These are phyloP conservation scores for Rhimphoctona megacephalus DNA, from an alignment of 2,888 invertebrate species.

Conservation along the genomic window DNA sequence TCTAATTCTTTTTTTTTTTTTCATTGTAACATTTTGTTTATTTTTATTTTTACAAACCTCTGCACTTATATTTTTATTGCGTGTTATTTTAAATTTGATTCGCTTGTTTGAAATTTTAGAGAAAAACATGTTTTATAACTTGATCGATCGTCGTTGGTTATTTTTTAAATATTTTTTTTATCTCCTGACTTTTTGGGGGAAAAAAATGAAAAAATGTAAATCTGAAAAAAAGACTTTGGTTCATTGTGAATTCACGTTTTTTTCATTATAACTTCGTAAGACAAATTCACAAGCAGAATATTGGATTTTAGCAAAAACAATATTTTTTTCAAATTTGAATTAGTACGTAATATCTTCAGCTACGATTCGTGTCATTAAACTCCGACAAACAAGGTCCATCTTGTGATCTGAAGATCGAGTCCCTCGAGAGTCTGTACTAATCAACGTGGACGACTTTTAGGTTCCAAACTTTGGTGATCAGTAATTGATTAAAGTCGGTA, in stretches of 20 bases:
- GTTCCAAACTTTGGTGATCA: not conserved
- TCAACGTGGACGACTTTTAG: not conserved
- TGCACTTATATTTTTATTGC: too few species aligned
- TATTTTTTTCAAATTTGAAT: not conserved
- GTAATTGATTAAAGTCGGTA: not conserved
- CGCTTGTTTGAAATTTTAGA: too few species aligned
- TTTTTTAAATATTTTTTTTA: too few species aligned
- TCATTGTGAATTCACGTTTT: not conserved
- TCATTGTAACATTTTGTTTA: too few species aligned
- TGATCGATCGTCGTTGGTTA: too few species aligned
- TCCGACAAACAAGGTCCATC: not conserved
- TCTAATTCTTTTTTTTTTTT: too few species aligned
- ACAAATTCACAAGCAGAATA: not conserved
- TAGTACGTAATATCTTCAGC: not conserved
- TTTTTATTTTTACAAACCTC: too few species aligned
- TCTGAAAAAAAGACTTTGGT: too few species aligned
- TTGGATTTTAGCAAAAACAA: not conserved
- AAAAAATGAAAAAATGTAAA: too few species aligned
- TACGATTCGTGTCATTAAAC: not conserved
- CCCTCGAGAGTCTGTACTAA: not conserved
- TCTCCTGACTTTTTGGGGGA: too few species aligned
- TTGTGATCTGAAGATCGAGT: constrained; percentile 14
- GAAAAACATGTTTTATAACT: too few species aligned
- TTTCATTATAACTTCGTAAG: not conserved
- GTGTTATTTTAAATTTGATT: too few species aligned